Evolutionary conservation across 1,140 invertebrate species (phyloP), one percentile per base, ranked within the genome.

Genomic region (Saxidomus purpurata): DNA sequence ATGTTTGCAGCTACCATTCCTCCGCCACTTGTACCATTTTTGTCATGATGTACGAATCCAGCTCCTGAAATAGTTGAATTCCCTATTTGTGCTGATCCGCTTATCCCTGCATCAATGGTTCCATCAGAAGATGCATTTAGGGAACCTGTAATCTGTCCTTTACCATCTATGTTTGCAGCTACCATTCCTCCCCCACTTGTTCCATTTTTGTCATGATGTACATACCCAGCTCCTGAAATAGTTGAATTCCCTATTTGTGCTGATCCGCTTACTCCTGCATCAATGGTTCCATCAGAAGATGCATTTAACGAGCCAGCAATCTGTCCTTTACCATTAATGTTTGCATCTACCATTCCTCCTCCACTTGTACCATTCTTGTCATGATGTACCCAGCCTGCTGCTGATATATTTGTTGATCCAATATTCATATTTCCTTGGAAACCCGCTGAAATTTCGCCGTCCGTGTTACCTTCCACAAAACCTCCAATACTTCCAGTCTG

Each of bases 21-120:
- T 28, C 63, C 63, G 22, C 63, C 63, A 34, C 63, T 67, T 28
- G 63, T 67, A 67, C 63, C 63, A 67, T 67, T 67, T 11, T 67
- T 19, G 34, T 67, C 63, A 25, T 67, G 63, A 67, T 67, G 63
- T n/a, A 67, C 22, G n/a, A n/a, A 34, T 31, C 63, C 63, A n/a
- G 25, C 63, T 67, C 25, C 63, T 67, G 25, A 34, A 31, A 67
- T 67, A 67, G 63, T 31, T 3, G 63, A 31, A 28, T 67, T 67
- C 17, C 63, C 63, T n/a, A 67, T 67, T 25, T 25, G 25, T 34
- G 34, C 34, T n/a, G 25, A 25, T 8, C 63, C 63, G 25, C 63
- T 25, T 1, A 67, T 28, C 3, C 63, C 63, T n/a, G 63, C 63
- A 67, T 67, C n/a, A 34, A 67, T 67, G 25, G 1, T 67, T 34